phyloP scores from a whole-genome alignment of 2,888 invertebrate genomes.

The Ennomos quercinarius region DNA sequence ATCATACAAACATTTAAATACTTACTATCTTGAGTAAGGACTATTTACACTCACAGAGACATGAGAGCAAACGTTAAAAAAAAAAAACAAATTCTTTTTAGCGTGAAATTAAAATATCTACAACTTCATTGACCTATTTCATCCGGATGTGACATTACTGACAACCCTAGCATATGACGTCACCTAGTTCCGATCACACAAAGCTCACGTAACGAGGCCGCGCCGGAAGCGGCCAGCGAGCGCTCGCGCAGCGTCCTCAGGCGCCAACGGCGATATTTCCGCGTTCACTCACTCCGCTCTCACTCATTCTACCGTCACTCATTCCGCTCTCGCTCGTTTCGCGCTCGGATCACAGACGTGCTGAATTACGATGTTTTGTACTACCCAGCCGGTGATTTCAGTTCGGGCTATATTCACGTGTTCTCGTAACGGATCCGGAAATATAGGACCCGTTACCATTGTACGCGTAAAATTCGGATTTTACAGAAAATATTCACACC shows the following conservation, averaged over 20 bases:
- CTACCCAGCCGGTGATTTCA: conserved; percentile 18
- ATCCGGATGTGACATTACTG: background rate
- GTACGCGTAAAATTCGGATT: too few relatives aligned
- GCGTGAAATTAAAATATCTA: too few relatives aligned
- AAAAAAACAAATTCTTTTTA: too few relatives aligned
- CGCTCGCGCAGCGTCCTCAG: conserved; percentile 57
- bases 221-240: conserved; percentile 66
- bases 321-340: conserved; percentile 48
- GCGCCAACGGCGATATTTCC: conserved; percentile 69
- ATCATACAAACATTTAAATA: too few relatives aligned
- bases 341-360: conserved; percentile 12
- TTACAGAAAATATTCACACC: too few relatives aligned
- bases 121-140: too few relatives aligned
- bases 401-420: conserved; percentile 20
- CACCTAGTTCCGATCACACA: conserved; percentile 45
- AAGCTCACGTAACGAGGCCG: conserved; percentile 70
- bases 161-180: conserved; percentile 43
- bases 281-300: conserved; percentile 33
- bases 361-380: conserved; percentile 26
- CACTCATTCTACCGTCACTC: background rate
- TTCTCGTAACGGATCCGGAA: conserved; percentile 29
- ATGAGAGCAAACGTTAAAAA: too few relatives aligned
- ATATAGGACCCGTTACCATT: conserved; percentile 7
- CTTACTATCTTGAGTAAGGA: too few relatives aligned
- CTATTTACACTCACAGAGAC: too few relatives aligned